Conservation (phyloP, 2,797 vertebrate genomes). For the Xenops minutus region DNA sequence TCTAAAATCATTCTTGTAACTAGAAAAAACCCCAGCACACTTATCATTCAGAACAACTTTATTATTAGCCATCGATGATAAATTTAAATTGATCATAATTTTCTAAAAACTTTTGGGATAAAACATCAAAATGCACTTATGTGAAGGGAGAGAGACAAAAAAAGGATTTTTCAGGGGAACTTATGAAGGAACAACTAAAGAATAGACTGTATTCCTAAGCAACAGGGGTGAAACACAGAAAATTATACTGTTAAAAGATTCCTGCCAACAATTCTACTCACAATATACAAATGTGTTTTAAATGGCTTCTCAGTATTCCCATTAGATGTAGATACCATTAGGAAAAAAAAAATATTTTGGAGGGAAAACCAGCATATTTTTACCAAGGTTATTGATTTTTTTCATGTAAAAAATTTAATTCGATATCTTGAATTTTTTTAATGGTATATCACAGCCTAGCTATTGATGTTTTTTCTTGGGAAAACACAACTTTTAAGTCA, state of each 20-base stretch:
- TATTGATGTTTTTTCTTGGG: background rate
- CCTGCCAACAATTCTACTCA: background rate
- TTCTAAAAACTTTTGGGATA: background rate
- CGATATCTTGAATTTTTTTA: background rate
- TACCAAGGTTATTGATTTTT: background rate
- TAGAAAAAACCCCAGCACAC: background rate
- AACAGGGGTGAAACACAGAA: background rate
- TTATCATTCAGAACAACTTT: background rate
- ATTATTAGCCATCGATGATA: background rate
- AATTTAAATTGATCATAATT: background rate
- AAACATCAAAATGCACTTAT: background rate
- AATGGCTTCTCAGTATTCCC: background rate
- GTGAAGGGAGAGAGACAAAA: background rate
- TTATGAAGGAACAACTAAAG: background rate
- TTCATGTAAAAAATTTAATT: background rate
- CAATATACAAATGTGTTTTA: background rate
- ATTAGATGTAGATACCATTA: background rate
- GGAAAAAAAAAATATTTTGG: background rate
- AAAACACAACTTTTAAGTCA: background rate
- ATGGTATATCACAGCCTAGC: background rate
- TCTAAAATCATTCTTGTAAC: background rate
- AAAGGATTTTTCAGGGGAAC: background rate
- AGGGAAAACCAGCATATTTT: too few relatives aligned
- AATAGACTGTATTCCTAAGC: background rate
- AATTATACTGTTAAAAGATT: background rate